These are phyloP conservation scores for Hypena proboscidalis DNA, from an alignment of 2,888 invertebrate genomes.

Conservation along the genomic window DNA sequence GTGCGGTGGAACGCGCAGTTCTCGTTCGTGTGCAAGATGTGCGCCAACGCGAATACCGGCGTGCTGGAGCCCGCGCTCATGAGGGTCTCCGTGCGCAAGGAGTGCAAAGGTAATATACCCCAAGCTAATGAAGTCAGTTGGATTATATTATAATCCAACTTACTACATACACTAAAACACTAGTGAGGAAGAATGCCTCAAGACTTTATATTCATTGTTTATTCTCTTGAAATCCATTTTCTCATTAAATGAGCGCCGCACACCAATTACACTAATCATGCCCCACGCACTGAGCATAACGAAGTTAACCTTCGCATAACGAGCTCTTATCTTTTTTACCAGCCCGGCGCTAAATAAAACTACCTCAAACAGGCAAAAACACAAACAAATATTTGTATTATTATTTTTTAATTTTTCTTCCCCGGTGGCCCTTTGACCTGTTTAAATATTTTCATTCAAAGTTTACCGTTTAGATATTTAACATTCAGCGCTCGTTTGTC, in stretches of 20 bases:
- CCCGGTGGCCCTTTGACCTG: slow-evolving; percentile 19
- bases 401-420: slow-evolving; percentile 20
- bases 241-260: background rate
- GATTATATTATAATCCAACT: too few relatives aligned
- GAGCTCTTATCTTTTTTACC: background rate
- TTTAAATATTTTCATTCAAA: slow-evolving; percentile 26
- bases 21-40: slow-evolving; percentile 98
- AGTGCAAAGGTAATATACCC: slow-evolving; percentile 89
- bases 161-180: background rate
- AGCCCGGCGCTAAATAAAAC: background rate
- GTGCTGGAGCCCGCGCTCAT: slow-evolving; percentile 97
- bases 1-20: slow-evolving; percentile 97
- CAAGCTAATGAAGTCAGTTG: too few relatives aligned
- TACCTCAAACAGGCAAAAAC: background rate
- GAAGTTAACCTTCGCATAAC: background rate
- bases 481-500: slow-evolving; percentile 16
- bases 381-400: slow-evolving; percentile 12
- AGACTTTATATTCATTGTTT: too few relatives aligned
- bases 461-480: slow-evolving; percentile 28
- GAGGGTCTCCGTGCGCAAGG: slow-evolving; percentile 97
- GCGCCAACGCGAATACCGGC: slow-evolving; percentile 97
- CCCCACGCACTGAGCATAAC: background rate
- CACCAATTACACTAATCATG: background rate
- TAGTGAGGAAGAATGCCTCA: too few relatives aligned
- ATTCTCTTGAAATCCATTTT: too few relatives aligned